Evolutionary conservation across 2,888 invertebrate species (phyloP), one percentile per base, ranked within the genome.

Genomic region (Tenthredo distinguenda): DNA sequence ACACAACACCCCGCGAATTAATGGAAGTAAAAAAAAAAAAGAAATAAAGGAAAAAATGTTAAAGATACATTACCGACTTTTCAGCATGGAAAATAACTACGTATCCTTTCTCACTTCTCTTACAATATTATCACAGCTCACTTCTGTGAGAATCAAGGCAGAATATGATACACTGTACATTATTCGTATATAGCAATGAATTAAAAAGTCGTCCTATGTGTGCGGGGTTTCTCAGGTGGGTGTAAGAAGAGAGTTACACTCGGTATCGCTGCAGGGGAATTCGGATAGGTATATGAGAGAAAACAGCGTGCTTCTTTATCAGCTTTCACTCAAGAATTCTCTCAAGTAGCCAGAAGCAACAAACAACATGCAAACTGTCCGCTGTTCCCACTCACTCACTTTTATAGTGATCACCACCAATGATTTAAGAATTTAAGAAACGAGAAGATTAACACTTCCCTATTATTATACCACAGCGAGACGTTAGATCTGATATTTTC

Each of bases 301-400:
- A 81, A 81, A 81, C 62, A 81, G 62, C 21, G 79, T 58, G 62
- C 62, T 81, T 81, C 79, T 81, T 81, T 81, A 81, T 81, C 79
- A 81, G 79, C 58, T 81, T 81, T 81, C 79, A 81, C 79, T 81
- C 26, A 40, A 79, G 79, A 81, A n/a, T 81, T 81, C 62, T 81
- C 62, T 58, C 55, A 34, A 26, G 50, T 18, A 77, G n/a, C 15
- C 18, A 74, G 74, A 43, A 74, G 21, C 12, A 47, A 76, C 21
- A 47, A 47, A 21, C 71, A 15, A 7, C 34, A 34, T 68, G 40
- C 40, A 62, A 62, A 62, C 26, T 31, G 21, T 34, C 34, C 15
- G 1, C 12, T 68, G 12, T 26, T 34, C 31, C 12, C 34, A 18
- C 9, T 62, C 62, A 12, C n/a, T 62, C 26, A 10, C 26, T 26